Conservation (phyloP, 2,888 invertebrate species). For the Troides helena region DNA sequence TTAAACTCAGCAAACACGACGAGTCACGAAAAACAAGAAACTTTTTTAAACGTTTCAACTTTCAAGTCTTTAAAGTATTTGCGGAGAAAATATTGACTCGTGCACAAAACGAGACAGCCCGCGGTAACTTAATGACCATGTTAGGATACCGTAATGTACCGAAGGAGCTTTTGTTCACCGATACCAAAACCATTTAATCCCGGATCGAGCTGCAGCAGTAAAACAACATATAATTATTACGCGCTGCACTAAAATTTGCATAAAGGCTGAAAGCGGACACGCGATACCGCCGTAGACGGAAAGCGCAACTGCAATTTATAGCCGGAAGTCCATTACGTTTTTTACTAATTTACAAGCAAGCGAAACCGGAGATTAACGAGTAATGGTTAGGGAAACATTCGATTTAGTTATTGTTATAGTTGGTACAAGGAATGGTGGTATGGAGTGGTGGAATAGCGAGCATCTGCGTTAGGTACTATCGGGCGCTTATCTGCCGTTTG, state of each 20-base stretch:
- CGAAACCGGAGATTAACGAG: conserved; percentile 47
- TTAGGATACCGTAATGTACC: conserved; percentile 21
- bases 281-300: conserved; percentile 42
- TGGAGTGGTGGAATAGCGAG: conserved; percentile 33
- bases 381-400: conserved; percentile 50
- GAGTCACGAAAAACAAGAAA: conserved; percentile 41
- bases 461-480: conserved; percentile 56
- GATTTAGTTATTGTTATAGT: conserved; percentile 31
- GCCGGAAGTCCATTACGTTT: conserved; percentile 63
- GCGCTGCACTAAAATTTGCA: conserved; percentile 57
- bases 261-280: conserved; percentile 47
- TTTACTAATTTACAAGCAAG: conserved; percentile 48
- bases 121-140: conserved; percentile 21
- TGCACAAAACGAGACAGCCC: conserved; percentile 15
- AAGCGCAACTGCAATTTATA: conserved; percentile 37
- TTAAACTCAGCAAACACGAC: conserved; percentile 47
- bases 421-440: conserved; percentile 28
- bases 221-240: conserved; percentile 64
- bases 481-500: conserved; percentile 53
- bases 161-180: conserved; percentile 25
- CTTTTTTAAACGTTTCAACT: conserved; percentile 47
- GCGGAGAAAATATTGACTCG: conserved; percentile 44
- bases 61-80: conserved; percentile 49
- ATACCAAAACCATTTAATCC: conserved; percentile 20
- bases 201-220: conserved; percentile 41